phyloP scores from a whole-genome alignment of 2,113 vertebrate genomes.

The Physeter macrocephalus region DNA sequence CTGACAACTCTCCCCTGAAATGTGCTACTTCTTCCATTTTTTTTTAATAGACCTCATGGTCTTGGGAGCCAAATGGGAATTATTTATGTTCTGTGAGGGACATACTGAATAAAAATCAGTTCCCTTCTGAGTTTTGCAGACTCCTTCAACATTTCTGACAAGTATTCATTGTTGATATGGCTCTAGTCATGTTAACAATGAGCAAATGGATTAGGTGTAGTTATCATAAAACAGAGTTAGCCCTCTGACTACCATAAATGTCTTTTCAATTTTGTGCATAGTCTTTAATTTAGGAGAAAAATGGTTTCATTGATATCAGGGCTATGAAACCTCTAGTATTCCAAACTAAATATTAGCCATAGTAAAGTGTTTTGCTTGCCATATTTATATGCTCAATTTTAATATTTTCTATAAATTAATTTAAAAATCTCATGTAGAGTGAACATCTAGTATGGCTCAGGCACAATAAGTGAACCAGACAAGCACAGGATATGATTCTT shows the following conservation, averaged over 20 bases:
- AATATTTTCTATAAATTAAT: neutral
- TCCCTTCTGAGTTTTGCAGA: neutral
- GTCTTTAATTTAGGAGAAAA: neutral
- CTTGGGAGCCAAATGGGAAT: conserved; percentile 6
- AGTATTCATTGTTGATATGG: neutral
- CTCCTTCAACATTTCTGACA: neutral
- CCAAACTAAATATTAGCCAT: neutral
- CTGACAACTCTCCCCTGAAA: neutral
- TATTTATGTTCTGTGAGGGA: conserved; percentile 54
- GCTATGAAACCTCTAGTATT: neutral
- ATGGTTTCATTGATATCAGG: neutral
- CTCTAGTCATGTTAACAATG: neutral
- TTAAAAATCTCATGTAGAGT: neutral
- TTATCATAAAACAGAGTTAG: neutral
- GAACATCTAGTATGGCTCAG: neutral
- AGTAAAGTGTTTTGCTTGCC: neutral
- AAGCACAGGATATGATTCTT: neutral
- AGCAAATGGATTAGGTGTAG: conserved; percentile 37
- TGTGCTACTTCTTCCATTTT: neutral
- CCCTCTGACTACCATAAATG: neutral
- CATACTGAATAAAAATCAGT: conserved; percentile 36
- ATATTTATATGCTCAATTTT: neutral
- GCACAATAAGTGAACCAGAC: neutral
- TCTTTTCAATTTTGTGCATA: conserved; percentile 16
- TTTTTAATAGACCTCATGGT: neutral